These are phyloP conservation scores for Aphelinus certus DNA, from an alignment of 1,140 invertebrate genomes.

Conservation along the genomic window DNA sequence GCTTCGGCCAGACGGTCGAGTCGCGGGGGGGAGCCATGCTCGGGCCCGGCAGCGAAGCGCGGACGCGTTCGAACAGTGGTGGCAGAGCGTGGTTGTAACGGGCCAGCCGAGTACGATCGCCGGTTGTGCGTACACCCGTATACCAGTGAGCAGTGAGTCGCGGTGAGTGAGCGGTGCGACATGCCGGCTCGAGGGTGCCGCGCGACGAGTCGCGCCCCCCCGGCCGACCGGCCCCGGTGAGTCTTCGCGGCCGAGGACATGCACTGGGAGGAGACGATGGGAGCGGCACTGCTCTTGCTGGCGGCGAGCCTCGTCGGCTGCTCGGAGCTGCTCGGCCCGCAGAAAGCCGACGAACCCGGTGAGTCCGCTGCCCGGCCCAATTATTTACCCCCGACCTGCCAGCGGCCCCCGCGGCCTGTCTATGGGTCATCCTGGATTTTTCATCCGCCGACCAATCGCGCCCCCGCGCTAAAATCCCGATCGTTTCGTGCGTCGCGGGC, in stretches of 20 bases:
- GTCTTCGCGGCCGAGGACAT: background rate
- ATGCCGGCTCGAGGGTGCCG: background rate
- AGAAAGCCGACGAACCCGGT: slow-evolving; percentile 52
- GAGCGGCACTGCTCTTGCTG: slow-evolving; percentile 50
- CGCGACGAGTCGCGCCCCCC: background rate
- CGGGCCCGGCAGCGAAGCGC: too few relatives aligned
- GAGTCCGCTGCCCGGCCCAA: slow-evolving; percentile 39
- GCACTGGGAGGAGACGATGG: slow-evolving; percentile 37
- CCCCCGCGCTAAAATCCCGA: too few relatives aligned
- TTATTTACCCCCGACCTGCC: too few relatives aligned
- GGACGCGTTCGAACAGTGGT: too few relatives aligned
- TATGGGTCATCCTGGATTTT: too few relatives aligned
- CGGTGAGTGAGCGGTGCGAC: background rate
- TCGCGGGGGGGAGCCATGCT: too few relatives aligned
- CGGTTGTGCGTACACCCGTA: background rate
- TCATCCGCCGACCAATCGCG: too few relatives aligned
- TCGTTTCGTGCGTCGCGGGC: too few relatives aligned
- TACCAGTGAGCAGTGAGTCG: background rate
- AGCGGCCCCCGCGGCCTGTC: too few relatives aligned
- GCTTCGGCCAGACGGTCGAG: too few relatives aligned
- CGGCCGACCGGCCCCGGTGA: background rate
- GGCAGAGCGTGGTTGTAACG: too few relatives aligned
- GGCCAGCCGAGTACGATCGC: background rate
- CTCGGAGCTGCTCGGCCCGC: slow-evolving; percentile 44
- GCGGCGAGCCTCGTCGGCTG: slow-evolving; percentile 46